phyloP scores from a whole-genome alignment of 2,888 invertebrate species.

The Schrankia costaestrigalis region DNA sequence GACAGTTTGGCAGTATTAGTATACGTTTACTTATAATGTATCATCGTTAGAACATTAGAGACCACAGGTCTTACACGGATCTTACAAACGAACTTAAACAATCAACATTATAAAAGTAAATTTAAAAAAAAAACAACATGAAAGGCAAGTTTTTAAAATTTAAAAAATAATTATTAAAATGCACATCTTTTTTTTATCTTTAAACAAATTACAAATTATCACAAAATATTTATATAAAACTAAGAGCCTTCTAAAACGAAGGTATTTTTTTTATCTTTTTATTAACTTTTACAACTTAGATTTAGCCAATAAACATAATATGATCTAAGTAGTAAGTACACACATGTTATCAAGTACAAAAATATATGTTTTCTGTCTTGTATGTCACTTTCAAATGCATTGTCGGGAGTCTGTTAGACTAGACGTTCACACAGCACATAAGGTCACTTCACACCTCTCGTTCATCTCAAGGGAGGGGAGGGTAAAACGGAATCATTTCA shows the following conservation, averaged over 20 bases:
- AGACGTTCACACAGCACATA: slow-evolving; percentile 63
- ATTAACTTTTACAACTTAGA: slow-evolving; percentile 19
- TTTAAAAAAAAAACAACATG: slow-evolving; percentile 22
- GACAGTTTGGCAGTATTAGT: slow-evolving; percentile 32
- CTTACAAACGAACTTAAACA: slow-evolving; percentile 41
- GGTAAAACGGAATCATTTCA: slow-evolving; percentile 19
- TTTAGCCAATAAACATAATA: slow-evolving; percentile 22
- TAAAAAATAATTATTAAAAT: slow-evolving; percentile 39
- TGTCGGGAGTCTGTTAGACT: slow-evolving; percentile 50
- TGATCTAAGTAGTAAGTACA: slow-evolving; percentile 37
- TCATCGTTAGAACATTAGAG: slow-evolving; percentile 58
- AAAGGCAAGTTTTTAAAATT: slow-evolving; percentile 41
- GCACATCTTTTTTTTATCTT: slow-evolving; percentile 38
- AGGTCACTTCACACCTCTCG: slow-evolving; percentile 8
- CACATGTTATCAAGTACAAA: slow-evolving; percentile 9
- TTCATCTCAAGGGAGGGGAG: slow-evolving; percentile 7
- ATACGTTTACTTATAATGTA: slow-evolving; percentile 21
- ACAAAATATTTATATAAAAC: slow-evolving; percentile 38
- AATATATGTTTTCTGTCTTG: slow-evolving; percentile 30
- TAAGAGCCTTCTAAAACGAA: slow-evolving; percentile 70
- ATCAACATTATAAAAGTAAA: slow-evolving; percentile 38
- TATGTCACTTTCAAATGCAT: slow-evolving; percentile 27
- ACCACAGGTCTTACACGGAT: slow-evolving; percentile 71
- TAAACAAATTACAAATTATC: slow-evolving; percentile 31
- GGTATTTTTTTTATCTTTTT: slow-evolving; percentile 30